Percentiles rank a stretch among this genome's conserved stretches.
Conservation (phyloP, 2,888 invertebrate species). For the Alentia gelatinosa region DNA sequence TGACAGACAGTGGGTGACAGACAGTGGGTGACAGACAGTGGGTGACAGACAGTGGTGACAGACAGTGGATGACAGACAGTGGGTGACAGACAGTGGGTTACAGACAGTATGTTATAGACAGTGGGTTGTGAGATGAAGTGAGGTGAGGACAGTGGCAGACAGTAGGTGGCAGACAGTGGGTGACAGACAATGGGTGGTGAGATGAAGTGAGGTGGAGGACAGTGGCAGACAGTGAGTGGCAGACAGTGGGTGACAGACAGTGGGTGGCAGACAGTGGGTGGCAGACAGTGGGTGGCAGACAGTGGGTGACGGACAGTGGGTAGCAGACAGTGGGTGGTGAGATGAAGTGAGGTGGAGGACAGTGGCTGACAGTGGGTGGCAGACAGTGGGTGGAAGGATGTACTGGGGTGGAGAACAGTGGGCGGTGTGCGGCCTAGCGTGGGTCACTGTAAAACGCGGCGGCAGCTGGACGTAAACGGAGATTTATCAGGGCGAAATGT, state of each 20-base stretch:
- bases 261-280: too few species aligned
- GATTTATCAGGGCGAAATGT: background rate
- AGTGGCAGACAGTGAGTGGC: background rate
- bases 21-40: too few species aligned
- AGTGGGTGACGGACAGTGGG: too few species aligned
- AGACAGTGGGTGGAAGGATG: background rate
- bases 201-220: background rate
- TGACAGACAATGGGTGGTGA: too few species aligned
- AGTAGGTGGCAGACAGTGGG: background rate
- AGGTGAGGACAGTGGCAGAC: background rate
- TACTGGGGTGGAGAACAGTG: background rate
- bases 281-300: too few species aligned
- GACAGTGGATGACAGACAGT: too few species aligned
- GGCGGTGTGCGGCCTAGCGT: background rate
- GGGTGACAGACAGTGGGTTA: too few species aligned
- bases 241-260: too few species aligned
- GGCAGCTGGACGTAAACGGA: background rate
- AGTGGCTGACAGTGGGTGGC: too few species aligned
- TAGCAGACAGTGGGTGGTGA: too few species aligned
- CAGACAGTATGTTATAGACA: background rate
- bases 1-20: too few species aligned
- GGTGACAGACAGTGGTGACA: too few species aligned
- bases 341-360: background rate
- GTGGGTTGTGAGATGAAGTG: background rate
- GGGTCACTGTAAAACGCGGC: constrained; percentile 7